These are phyloP conservation scores for Smutsia temminckii DNA, from an alignment of 2,797 vertebrate genomes.

Conservation along the genomic window DNA sequence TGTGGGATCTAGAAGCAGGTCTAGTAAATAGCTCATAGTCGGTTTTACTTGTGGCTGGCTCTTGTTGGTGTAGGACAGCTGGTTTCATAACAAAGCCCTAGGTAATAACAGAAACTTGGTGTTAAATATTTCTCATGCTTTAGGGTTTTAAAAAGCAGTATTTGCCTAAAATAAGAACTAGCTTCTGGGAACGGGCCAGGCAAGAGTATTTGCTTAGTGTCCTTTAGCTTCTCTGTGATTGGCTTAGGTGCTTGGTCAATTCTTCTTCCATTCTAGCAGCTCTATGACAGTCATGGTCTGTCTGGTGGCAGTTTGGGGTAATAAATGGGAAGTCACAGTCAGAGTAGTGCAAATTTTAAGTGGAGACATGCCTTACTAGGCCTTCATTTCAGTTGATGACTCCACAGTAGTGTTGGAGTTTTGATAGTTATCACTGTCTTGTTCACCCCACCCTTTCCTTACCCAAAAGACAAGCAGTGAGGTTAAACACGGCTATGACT, in stretches of 20 bases:
- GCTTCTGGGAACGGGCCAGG: background rate
- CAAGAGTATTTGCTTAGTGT: background rate
- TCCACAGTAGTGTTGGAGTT: background rate
- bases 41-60: background rate
- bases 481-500: slow-evolving; percentile 64
- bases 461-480: slow-evolving; percentile 56
- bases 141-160: background rate
- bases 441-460: background rate
- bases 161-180: background rate
- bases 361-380: background rate
- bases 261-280: background rate
- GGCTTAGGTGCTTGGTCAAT: background rate
- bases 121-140: slow-evolving; percentile 3
- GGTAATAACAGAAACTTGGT: background rate
- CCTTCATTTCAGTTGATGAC: background rate
- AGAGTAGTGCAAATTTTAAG: background rate
- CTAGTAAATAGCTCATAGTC: background rate
- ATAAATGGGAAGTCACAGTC: background rate
- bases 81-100: background rate
- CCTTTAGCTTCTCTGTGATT: background rate
- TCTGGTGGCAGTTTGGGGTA: background rate
- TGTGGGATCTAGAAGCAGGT: background rate
- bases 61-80: background rate
- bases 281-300: background rate
- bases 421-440: background rate